These are phyloP conservation scores for Anthopleura sola DNA, from an alignment of 64 coral and sea anemone genomes.

Conservation along the genomic window DNA sequence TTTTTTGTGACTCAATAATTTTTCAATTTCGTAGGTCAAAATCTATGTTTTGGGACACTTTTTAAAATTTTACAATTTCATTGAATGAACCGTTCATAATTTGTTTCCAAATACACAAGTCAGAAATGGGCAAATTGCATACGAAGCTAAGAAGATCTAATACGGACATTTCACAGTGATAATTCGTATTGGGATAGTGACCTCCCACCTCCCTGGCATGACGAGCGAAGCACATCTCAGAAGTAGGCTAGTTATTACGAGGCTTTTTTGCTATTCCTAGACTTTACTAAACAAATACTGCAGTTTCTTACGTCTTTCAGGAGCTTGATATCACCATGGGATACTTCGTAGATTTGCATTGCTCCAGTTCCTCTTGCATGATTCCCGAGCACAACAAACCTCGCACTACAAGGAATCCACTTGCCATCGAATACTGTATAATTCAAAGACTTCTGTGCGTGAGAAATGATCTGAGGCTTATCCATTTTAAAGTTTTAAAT, in stretches of 20 bases:
- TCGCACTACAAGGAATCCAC: conserved; percentile 93
- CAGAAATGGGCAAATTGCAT: too few species aligned
- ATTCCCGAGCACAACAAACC: conserved; percentile 93
- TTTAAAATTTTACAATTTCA: not conserved
- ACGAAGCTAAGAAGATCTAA: too few species aligned
- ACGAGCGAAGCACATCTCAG: too few species aligned
- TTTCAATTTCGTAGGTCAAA: too few species aligned
- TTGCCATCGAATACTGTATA: conserved; percentile 81
- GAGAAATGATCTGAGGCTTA: conserved; percentile 90
- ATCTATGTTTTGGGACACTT: not conserved
- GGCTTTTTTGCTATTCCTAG: not conserved
- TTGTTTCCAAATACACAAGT: not conserved
- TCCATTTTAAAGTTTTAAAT: conserved; percentile 36
- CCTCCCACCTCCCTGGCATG: too few species aligned
- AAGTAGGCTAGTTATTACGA: too few species aligned
- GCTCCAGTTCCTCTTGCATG: conserved; percentile 82
- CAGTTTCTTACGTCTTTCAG: conserved; percentile 81
- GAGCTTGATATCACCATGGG: conserved; percentile 76
- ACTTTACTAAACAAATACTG: not conserved
- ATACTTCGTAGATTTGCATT: conserved; percentile 95
- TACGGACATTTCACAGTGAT: too few species aligned
- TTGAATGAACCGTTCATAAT: too few species aligned
- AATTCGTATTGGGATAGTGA: too few species aligned
- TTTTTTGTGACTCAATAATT: too few species aligned
- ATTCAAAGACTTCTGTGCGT: conserved; percentile 79